Percentiles rank a stretch among this genome's conserved stretches.
These are phyloP conservation scores for Ophraella communa DNA, from an alignment of 2,888 invertebrate genomes.

Conservation along the genomic window DNA sequence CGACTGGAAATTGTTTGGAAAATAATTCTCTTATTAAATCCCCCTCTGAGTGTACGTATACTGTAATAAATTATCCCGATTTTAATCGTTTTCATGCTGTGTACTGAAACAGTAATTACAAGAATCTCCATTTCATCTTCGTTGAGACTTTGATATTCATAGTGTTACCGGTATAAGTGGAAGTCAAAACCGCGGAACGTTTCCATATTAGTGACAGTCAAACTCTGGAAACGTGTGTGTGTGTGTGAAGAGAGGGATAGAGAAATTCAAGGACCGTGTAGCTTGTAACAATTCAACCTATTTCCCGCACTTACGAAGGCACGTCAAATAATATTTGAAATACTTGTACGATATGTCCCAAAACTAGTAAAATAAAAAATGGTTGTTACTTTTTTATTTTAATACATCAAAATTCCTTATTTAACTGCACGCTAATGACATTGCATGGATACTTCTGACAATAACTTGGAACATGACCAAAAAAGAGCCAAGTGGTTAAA, in stretches of 20 bases:
- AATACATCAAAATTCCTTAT: too few relatives aligned
- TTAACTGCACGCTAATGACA: too few relatives aligned
- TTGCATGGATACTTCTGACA: too few relatives aligned
- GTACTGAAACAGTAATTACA: constrained; percentile 27
- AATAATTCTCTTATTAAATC: background rate
- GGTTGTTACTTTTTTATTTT: too few relatives aligned
- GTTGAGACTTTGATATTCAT: constrained; percentile 19
- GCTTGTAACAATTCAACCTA: constrained; percentile 8
- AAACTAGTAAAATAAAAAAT: too few relatives aligned
- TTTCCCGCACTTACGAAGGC: background rate
- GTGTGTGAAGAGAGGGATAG: constrained; percentile 25
- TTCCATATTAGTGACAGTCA: constrained; percentile 19
- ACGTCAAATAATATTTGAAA: background rate
- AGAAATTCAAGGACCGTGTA: constrained; percentile 5
- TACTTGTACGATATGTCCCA: background rate
- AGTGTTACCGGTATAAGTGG: constrained; percentile 10
- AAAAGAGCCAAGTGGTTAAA: too few relatives aligned
- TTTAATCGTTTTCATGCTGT: background rate
- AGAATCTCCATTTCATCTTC: constrained; percentile 22
- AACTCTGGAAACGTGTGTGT: constrained; percentile 19
- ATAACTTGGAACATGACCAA: too few relatives aligned
- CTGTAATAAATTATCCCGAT: background rate
- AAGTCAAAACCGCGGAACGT: constrained; percentile 31
- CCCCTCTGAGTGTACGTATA: background rate
- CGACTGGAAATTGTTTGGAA: too few relatives aligned